Evolutionary conservation across 1,140 invertebrate species (phyloP), one percentile per base, ranked within the genome.

Genomic region (Neotoxoptera formosana): DNA sequence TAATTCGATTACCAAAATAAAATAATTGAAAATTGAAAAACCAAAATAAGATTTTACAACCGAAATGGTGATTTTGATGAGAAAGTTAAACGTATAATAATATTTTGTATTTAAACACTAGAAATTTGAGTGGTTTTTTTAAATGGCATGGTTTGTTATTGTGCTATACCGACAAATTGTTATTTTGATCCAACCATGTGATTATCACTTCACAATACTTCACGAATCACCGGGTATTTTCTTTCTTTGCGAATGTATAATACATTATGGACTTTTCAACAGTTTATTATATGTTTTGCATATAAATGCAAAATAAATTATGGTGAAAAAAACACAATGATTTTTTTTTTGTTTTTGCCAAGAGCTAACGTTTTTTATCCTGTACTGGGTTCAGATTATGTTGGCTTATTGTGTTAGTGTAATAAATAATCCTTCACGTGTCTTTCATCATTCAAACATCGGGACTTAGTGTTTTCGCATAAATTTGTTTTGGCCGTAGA

Each of bases 361-460:
- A 56, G 7, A 34, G 1, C 30, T 87, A 25, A 30, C 4, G 36
- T 36, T 90, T 51, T 56, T 21, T 56, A 56, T 56, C n/a, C 14
- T 25, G 1, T 25, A 41, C 51, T 14, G 51, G 14, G 25, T 56
- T 56, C 23, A 11, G 34, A 56, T 90, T 34, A 90, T 90, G 41
- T 41, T 56, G 51, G 48, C 88, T 90, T 90, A 90, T 90, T 36
- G 23, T 60, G 14, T 90, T 25, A 56, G n/a, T 14, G 51, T 90
- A 56, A 60, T 47, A 56, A 90, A 60, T 90, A 90, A 90, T 90
- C 88, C 51, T 90, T 56, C 56, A 90, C 11, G 36, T 41, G 51
- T 41, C 51, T 90, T 90, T 90, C 34, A 56, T 21, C 88, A 90
- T 56, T 90, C 51, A 90, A 41, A 56, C 41, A 41, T 56, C 21